Evolutionary conservation across 2,888 invertebrate genomes (phyloP).

Genomic region (Callinectes sapidus): DNA sequence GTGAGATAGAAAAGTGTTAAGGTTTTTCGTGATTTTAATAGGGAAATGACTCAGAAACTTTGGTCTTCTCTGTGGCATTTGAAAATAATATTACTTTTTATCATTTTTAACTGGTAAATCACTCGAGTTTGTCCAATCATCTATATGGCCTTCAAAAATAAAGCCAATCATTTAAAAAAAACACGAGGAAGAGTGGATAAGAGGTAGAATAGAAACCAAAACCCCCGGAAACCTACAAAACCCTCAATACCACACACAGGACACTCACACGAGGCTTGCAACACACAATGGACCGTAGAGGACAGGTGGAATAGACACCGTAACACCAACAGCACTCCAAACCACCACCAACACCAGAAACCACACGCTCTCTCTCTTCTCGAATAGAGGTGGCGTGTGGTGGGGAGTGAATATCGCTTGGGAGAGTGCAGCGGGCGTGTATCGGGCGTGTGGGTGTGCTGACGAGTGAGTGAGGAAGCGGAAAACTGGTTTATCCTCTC

Average conservation of each 20-base stretch:
- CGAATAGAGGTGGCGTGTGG: neutral
- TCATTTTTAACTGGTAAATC: too few species aligned
- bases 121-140: too few species aligned
- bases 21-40: too few species aligned
- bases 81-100: too few species aligned
- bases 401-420: neutral
- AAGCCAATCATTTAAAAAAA: too few species aligned
- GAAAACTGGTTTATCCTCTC: slow-evolving; percentile 30
- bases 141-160: too few species aligned
- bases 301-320: neutral
- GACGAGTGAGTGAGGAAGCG: slow-evolving; percentile 20
- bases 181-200: too few species aligned
- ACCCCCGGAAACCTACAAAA: neutral
- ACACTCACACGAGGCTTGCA: neutral
- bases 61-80: too few species aligned
- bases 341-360: neutral
- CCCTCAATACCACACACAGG: neutral
- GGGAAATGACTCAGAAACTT: too few species aligned
- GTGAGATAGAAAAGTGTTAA: too few species aligned
- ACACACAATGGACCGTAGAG: neutral
- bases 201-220: too few species aligned
- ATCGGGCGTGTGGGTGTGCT: neutral
- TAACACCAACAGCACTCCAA: neutral
- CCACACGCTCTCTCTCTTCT: too few species aligned
- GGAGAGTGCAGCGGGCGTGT: slow-evolving; percentile 15